A percentile compares a stretch with the other conserved stretches of the same genome.
These are phyloP conservation scores for Morinoia aosen DNA, from an alignment of 2,888 invertebrate genomes.

Conservation along the genomic window DNA sequence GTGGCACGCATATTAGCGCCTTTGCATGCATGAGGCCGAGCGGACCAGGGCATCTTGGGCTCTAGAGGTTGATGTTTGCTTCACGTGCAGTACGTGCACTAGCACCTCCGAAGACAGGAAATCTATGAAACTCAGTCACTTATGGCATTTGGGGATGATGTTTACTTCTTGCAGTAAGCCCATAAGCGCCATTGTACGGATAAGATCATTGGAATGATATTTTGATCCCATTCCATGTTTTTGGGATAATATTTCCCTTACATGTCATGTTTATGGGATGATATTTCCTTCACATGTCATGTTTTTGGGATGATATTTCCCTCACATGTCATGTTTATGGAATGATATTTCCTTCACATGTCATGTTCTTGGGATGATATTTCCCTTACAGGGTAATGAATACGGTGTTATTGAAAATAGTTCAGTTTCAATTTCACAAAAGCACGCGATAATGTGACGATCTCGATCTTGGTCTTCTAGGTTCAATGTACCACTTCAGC, in stretches of 20 bases:
- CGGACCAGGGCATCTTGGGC: not conserved
- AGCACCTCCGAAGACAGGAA: not conserved
- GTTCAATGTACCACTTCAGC: not conserved
- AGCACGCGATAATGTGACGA: not conserved
- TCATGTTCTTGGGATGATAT: no score
- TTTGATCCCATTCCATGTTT: no score
- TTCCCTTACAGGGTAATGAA: no score
- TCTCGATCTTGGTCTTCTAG: not conserved
- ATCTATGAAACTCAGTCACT: not conserved
- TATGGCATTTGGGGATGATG: not conserved
- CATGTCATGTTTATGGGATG: not conserved
- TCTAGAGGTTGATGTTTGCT: not conserved
- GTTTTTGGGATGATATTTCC: no score
- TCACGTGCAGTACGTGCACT: not conserved
- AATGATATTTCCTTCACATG: no score
- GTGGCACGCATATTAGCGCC: constrained; percentile 50
- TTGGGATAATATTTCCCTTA: not conserved
- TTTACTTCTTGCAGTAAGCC: not conserved
- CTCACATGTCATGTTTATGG: no score
- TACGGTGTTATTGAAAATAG: not conserved
- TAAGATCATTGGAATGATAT: no score
- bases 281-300: no score
- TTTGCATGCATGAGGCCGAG: not conserved
- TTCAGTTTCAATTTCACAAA: not conserved
- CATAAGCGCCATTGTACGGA: no score